These are phyloP conservation scores for Xiphophorus birchmanni DNA, from an alignment of 2,797 vertebrate genomes.

Conservation along the genomic window DNA sequence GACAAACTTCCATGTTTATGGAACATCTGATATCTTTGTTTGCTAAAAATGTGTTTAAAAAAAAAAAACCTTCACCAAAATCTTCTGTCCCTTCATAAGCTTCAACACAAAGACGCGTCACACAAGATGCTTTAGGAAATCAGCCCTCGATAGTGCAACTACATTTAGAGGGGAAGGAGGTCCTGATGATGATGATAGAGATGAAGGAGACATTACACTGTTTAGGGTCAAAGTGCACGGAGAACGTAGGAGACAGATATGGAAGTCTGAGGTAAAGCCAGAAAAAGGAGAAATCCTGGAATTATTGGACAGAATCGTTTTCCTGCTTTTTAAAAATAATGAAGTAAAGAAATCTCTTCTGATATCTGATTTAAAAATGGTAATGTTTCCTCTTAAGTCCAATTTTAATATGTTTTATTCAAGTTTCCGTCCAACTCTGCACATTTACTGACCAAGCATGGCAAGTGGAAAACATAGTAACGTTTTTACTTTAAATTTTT, in stretches of 20 bases:
- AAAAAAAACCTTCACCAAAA: slow-evolving; percentile 5
- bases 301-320: slow-evolving; percentile 7
- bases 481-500: neutral
- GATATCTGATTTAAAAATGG: neutral
- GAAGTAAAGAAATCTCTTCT: slow-evolving; percentile 1
- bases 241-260: slow-evolving; percentile 29
- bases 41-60: slow-evolving; percentile 16
- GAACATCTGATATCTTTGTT: slow-evolving; percentile 22
- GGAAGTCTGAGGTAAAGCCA: slow-evolving; percentile 10
- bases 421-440: neutral
- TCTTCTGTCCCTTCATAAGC: neutral
- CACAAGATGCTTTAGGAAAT: slow-evolving; percentile 66
- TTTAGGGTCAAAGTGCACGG: slow-evolving; percentile 60
- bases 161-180: slow-evolving; percentile 43
- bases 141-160: slow-evolving; percentile 67
- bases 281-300: slow-evolving; percentile 26
- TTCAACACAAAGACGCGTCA: slow-evolving; percentile 18
- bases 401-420: neutral
- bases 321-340: neutral
- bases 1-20: slow-evolving; percentile 13
- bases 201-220: slow-evolving; percentile 67
- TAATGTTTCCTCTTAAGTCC: neutral
- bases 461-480: neutral
- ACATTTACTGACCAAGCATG: neutral
- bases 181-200: slow-evolving; percentile 54